These are phyloP conservation scores for Xyrauchen texanus DNA, from an alignment of 2,113 vertebrate species.

Conservation along the genomic window DNA sequence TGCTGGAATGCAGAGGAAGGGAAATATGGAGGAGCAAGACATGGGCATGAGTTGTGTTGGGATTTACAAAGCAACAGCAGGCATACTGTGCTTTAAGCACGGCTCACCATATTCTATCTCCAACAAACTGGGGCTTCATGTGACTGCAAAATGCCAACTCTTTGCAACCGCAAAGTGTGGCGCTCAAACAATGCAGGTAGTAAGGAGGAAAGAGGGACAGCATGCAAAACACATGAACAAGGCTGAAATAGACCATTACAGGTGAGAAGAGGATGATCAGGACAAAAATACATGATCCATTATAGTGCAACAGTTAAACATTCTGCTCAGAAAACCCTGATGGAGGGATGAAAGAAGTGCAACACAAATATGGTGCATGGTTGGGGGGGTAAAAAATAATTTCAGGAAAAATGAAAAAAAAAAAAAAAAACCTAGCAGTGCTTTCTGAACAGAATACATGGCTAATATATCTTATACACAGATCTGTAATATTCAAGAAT, in stretches of 20 bases:
- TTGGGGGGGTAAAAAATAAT: neutral
- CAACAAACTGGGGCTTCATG: slow-evolving; percentile 6
- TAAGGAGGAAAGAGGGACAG: neutral
- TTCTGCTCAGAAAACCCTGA: slow-evolving; percentile 62
- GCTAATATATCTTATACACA: slow-evolving; percentile 50
- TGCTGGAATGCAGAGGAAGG: slow-evolving; percentile 46
- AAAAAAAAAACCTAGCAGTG: slow-evolving; percentile 7
- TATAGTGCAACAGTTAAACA: slow-evolving; percentile 61
- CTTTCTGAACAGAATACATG: slow-evolving; percentile 30
- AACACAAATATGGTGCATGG: slow-evolving; percentile 6
- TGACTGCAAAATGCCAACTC: slow-evolving; percentile 7
- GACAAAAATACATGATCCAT: slow-evolving; percentile 45
- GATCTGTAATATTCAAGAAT: slow-evolving; percentile 40
- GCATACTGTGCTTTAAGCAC: slow-evolving; percentile 20
- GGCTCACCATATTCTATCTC: neutral
- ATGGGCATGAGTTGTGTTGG: neutral
- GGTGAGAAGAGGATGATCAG: slow-evolving; percentile 24
- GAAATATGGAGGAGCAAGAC: neutral
- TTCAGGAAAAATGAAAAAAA: neutral
- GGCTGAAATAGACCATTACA: neutral
- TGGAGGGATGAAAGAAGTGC: slow-evolving; percentile 42
- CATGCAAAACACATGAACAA: slow-evolving; percentile 53
- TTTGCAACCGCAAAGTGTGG: slow-evolving; percentile 37
- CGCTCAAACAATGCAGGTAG: slow-evolving; percentile 39
- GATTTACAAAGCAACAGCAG: slow-evolving; percentile 9